Conservation (phyloP, 2,113 vertebrate genomes). For the Tetrax tetrax region DNA sequence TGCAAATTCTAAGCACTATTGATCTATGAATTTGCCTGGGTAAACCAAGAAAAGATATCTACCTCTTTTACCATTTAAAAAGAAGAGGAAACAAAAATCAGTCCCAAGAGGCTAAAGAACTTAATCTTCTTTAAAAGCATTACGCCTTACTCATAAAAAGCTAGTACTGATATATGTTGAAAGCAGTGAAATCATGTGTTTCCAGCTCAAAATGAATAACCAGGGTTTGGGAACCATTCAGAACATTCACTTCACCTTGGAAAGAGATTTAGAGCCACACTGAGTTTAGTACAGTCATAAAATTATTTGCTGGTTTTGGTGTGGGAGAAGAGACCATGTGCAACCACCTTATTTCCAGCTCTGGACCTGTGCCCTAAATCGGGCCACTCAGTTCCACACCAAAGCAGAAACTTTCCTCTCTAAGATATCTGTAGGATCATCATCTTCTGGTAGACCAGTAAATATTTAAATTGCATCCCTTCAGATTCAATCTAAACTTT, state of each 20-base stretch:
- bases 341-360: not conserved
- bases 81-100: not conserved
- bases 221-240: not conserved
- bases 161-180: not conserved
- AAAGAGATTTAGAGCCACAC: not conserved
- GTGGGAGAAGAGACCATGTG: not conserved
- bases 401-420: not conserved
- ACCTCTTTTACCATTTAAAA: constrained; percentile 38
- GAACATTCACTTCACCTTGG: not conserved
- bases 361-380: not conserved
- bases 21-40: constrained; percentile 51
- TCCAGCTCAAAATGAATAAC: not conserved
- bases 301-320: not conserved
- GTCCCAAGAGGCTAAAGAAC: not conserved
- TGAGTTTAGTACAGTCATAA: not conserved
- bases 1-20: constrained; percentile 60
- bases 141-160: not conserved
- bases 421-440: not conserved
- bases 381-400: not conserved
- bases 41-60: constrained; percentile 54
- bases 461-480: not conserved
- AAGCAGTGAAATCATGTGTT: not conserved
- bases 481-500: not conserved
- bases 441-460: not conserved
- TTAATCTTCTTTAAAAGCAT: constrained; percentile 45